Evolutionary conservation across 2,113 vertebrate genomes (phyloP).

Genomic region (Xyliphius kryptos): DNA sequence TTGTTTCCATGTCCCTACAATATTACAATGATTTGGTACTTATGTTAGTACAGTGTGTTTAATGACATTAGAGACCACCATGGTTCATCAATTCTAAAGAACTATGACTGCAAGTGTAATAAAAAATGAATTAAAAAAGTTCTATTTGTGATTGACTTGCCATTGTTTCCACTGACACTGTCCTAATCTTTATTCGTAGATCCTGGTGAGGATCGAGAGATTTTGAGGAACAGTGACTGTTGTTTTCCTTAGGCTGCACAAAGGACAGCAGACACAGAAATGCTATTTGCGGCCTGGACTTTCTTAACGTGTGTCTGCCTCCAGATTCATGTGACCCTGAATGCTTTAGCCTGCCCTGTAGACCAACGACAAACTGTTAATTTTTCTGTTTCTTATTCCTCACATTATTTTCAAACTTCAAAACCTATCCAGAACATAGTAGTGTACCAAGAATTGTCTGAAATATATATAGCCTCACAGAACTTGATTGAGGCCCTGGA

Average conservation of each 20-base stretch:
- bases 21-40: too few relatives aligned
- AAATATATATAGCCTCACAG: conserved; percentile 71
- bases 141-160: too few relatives aligned
- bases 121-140: too few relatives aligned
- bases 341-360: conserved; percentile 57
- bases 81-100: too few relatives aligned
- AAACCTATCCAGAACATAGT: conserved; percentile 74
- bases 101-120: too few relatives aligned
- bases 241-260: conserved; percentile 3
- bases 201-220: conserved; percentile 29
- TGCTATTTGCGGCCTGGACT: conserved; percentile 55
- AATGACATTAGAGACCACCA: too few relatives aligned
- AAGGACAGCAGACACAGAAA: conserved; percentile 51
- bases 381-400: conserved; percentile 67
- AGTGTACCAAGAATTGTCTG: conserved; percentile 14
- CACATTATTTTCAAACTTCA: conserved; percentile 58
- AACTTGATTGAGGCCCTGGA: conserved; percentile 72
- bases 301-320: conserved; percentile 61
- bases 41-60: too few relatives aligned
- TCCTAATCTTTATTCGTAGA: conserved; percentile 20
- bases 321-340: conserved; percentile 48
- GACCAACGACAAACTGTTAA: conserved; percentile 52
- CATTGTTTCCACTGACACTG: too few relatives aligned
- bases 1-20: too few relatives aligned
- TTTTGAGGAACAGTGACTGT: conserved; percentile 22